A percentile compares a stretch with the other conserved stretches of the same genome.
Evolutionary conservation across 1,140 invertebrate genomes (phyloP).

Genomic region (Popillia japonica): DNA sequence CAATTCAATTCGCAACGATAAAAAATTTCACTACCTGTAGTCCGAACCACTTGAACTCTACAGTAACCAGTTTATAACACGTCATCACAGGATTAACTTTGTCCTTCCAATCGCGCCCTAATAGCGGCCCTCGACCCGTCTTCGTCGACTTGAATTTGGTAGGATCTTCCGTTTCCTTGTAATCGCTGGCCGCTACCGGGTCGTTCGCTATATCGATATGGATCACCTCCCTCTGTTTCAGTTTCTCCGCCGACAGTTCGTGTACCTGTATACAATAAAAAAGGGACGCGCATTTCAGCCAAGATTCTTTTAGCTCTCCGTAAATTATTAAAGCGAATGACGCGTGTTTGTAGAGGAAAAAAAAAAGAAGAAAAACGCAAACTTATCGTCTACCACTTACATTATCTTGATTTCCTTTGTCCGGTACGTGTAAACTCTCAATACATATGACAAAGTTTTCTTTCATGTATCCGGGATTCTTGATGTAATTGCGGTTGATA

Average conservation of each 20-base stretch:
- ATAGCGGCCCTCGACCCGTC: conserved; percentile 92
- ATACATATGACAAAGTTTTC: conserved; percentile 96
- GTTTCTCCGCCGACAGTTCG: conserved; percentile 85
- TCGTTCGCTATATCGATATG: conserved; percentile 97
- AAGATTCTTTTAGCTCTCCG: too few species aligned
- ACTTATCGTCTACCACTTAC: conserved; percentile 67
- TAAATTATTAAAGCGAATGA: too few species aligned
- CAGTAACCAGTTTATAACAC: conserved; percentile 97
- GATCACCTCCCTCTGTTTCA: conserved; percentile 88
- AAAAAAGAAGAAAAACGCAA: too few species aligned
- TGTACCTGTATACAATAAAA: conserved; percentile 75
- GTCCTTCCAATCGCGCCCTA: conserved; percentile 82
- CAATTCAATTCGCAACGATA: too few species aligned
- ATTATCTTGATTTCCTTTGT: conserved; percentile 82
- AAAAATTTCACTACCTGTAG: conserved; percentile 71
- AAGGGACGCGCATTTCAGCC: background rate
- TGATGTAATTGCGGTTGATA: background rate
- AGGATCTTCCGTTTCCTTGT: conserved; percentile 90
- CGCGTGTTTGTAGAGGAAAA: too few species aligned
- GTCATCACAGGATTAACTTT: conserved; percentile 93
- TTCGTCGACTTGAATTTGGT: conserved; percentile 90
- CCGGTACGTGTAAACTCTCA: conserved; percentile 94
- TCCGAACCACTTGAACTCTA: conserved; percentile 99
- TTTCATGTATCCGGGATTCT: conserved; percentile 99
- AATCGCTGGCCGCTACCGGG: conserved; percentile 79